Evolutionary conservation across 2,888 invertebrate genomes (phyloP).

Genomic region (Lacanobia oleracea): DNA sequence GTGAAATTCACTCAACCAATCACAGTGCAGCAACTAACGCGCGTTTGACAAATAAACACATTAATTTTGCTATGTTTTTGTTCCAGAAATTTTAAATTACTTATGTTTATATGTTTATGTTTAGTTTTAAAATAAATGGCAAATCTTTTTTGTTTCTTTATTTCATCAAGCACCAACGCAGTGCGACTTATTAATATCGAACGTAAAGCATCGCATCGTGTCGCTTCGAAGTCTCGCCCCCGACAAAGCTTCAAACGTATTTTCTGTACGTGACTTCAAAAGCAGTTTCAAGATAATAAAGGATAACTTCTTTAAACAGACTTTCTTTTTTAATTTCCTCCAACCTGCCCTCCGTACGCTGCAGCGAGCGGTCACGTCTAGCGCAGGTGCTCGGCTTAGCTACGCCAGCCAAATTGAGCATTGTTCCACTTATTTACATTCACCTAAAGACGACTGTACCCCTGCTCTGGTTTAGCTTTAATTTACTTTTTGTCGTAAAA

Average conservation of each 20-base stretch:
- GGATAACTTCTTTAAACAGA: constrained; percentile 67
- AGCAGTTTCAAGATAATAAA: constrained; percentile 69
- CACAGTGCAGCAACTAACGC: too few species aligned
- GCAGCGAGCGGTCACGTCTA: constrained; percentile 75
- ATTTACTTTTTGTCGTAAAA: constrained; percentile 41
- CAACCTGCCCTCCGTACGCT: constrained; percentile 68
- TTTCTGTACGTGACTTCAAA: constrained; percentile 71
- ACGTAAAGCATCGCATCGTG: constrained; percentile 5
- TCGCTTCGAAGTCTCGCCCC: constrained; percentile 1
- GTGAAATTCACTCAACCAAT: too few species aligned
- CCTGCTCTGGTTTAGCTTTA: constrained; percentile 53
- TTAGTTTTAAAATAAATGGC: too few species aligned
- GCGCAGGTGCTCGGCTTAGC: constrained; percentile 77
- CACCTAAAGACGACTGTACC: constrained; percentile 56
- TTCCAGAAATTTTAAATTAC: too few species aligned
- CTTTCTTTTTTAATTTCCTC: constrained; percentile 72
- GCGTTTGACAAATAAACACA: too few species aligned
- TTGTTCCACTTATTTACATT: constrained; percentile 72
- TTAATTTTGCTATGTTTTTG: too few species aligned
- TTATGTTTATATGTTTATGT: too few species aligned
- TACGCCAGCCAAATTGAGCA: constrained; percentile 75
- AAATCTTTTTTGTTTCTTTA: too few species aligned
- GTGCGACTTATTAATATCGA: neutral
- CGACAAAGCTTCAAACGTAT: constrained; percentile 52
- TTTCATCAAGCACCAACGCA: neutral